phyloP scores from a whole-genome alignment of 2,113 vertebrate genomes.

The Rattus norvegicus region DNA sequence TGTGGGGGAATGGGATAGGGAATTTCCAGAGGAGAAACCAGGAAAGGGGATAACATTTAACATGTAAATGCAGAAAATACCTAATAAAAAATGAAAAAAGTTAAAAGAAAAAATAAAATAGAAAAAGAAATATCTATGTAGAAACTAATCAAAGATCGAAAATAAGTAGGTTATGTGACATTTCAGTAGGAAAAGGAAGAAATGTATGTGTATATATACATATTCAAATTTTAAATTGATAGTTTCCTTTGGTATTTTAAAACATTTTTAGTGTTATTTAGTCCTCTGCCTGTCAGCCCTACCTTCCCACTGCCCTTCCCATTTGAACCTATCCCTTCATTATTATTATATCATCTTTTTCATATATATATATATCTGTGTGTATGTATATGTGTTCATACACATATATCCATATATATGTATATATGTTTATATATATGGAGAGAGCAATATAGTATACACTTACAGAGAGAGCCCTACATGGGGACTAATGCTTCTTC shows the following conservation, averaged over 20 bases:
- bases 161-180: background rate
- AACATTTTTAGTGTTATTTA: background rate
- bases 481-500: background rate
- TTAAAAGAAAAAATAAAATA: too few species aligned
- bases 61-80: too few species aligned
- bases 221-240: background rate
- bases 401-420: background rate
- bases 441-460: too few species aligned
- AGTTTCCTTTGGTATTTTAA: background rate
- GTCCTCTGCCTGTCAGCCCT: background rate
- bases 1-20: too few species aligned
- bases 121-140: background rate
- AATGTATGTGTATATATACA: background rate
- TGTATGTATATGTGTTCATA: background rate
- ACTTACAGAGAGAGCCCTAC: too few species aligned
- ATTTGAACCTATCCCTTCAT: background rate
- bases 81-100: too few species aligned
- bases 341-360: background rate
- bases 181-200: background rate
- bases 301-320: background rate
- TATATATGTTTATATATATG: too few species aligned
- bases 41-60: too few species aligned
- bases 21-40: too few species aligned
- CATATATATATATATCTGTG: too few species aligned
- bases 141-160: background rate